Percentiles rank a stretch among this genome's conserved stretches.
These are phyloP conservation scores for Caenorhabditis sinica DNA, from an alignment of 2,888 invertebrate species.

Conservation along the genomic window DNA sequence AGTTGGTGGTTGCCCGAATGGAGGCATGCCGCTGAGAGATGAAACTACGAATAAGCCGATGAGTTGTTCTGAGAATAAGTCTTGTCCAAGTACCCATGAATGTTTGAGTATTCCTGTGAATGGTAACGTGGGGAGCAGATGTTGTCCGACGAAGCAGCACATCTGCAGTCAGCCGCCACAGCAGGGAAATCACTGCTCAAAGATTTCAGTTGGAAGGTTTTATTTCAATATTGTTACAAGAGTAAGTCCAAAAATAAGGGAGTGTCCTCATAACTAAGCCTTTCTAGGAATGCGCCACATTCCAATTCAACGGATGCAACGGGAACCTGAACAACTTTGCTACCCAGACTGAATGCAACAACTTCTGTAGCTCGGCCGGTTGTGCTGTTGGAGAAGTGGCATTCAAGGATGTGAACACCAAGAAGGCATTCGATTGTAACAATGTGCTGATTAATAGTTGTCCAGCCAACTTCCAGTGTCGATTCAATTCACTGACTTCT, in stretches of 20 bases:
- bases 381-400: slow-evolving; percentile 80
- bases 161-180: slow-evolving; percentile 81
- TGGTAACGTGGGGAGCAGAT: slow-evolving; percentile 77
- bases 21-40: slow-evolving; percentile 79
- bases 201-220: slow-evolving; percentile 73
- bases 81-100: slow-evolving; percentile 78
- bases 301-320: slow-evolving; percentile 80
- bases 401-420: slow-evolving; percentile 80
- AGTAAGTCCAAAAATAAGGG: slow-evolving; percentile 31
- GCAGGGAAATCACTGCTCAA: slow-evolving; percentile 80
- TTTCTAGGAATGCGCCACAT: slow-evolving; percentile 68
- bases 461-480: slow-evolving; percentile 80
- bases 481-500: slow-evolving; percentile 76
- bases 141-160: slow-evolving; percentile 81
- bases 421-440: slow-evolving; percentile 73
- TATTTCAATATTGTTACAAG: slow-evolving; percentile 76
- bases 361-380: slow-evolving; percentile 81
- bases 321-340: slow-evolving; percentile 79
- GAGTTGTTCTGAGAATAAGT: slow-evolving; percentile 68
- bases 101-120: slow-evolving; percentile 76
- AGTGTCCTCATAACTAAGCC: not conserved
- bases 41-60: slow-evolving; percentile 76
- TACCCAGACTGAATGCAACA: slow-evolving; percentile 77
- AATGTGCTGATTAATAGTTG: slow-evolving; percentile 77
- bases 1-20: slow-evolving; percentile 82